phyloP scores from a whole-genome alignment of 1,140 invertebrate genomes.

The Drosophila melanica region DNA sequence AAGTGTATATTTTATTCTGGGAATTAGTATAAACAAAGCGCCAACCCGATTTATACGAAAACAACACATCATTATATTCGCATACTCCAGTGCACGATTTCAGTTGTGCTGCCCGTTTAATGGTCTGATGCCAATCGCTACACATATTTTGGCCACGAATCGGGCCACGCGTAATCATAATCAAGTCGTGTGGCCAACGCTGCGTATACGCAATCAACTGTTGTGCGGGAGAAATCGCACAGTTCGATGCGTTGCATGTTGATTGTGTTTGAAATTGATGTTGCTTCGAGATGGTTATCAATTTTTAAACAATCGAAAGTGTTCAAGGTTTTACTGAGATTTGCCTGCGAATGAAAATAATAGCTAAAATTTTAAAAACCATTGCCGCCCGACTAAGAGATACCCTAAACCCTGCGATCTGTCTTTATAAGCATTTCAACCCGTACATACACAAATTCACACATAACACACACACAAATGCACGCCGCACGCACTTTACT shows the following conservation, averaged over 20 bases:
- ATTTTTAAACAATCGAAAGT: neutral
- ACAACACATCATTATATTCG: conserved; percentile 39
- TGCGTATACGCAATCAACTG: conserved; percentile 62
- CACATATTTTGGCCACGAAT: conserved; percentile 22
- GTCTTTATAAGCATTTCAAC: no score
- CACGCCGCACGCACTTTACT: no score
- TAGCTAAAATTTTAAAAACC: no score
- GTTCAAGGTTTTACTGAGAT: neutral
- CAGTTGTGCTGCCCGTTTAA: conserved; percentile 24
- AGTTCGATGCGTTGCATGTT: conserved; percentile 2
- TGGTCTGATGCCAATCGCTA: conserved; percentile 55
- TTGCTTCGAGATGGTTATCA: neutral
- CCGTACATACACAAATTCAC: no score
- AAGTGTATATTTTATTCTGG: neutral
- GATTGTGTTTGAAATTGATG: neutral
- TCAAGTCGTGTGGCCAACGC: conserved; percentile 42
- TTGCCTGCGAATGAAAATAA: no score
- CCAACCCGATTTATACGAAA: conserved; percentile 10
- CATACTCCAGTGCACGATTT: conserved; percentile 35
- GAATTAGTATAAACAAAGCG: conserved; percentile 3
- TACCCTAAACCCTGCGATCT: no score
- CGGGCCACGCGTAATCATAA: conserved; percentile 23
- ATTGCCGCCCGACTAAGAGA: no score
- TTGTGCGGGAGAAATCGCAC: neutral
- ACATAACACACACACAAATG: no score